Conservation (phyloP, 2,113 vertebrate species). For the Acrocephalus kingi region DNA sequence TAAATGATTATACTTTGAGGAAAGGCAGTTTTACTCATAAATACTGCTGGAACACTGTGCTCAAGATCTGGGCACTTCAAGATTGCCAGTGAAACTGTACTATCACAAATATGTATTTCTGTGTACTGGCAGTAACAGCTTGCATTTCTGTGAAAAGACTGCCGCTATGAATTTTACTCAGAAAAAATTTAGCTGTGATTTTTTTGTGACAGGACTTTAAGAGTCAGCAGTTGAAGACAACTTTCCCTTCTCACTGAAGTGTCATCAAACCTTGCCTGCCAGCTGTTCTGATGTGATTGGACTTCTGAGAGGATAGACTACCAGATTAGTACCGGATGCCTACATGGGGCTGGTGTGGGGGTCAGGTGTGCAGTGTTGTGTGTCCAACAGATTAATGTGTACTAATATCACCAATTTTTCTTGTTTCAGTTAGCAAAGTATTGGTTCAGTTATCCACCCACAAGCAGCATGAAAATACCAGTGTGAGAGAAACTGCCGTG, state of each 20-base stretch:
- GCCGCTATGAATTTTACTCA: background rate
- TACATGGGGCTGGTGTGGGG: background rate
- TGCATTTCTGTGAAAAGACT: background rate
- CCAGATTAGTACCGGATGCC: background rate
- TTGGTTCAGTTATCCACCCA: background rate
- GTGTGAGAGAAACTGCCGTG: background rate
- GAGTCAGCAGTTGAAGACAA: background rate
- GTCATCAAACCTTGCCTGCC: background rate
- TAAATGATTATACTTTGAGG: background rate
- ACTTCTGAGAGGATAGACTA: background rate
- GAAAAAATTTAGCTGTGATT: background rate
- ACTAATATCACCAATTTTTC: background rate
- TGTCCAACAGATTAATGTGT: background rate
- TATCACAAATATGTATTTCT: background rate
- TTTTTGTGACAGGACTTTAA: background rate
- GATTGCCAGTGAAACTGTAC: background rate
- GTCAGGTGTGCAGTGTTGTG: background rate
- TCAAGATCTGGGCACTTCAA: background rate
- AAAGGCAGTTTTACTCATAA: background rate
- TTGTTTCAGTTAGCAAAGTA: background rate
- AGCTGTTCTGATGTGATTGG: background rate
- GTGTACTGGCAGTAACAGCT: background rate
- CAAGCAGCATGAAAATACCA: background rate
- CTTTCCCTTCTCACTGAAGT: background rate
- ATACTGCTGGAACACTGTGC: background rate